Evolutionary conservation across 2,888 invertebrate species (phyloP).

Genomic region (Phragmatobia fuliginosa): DNA sequence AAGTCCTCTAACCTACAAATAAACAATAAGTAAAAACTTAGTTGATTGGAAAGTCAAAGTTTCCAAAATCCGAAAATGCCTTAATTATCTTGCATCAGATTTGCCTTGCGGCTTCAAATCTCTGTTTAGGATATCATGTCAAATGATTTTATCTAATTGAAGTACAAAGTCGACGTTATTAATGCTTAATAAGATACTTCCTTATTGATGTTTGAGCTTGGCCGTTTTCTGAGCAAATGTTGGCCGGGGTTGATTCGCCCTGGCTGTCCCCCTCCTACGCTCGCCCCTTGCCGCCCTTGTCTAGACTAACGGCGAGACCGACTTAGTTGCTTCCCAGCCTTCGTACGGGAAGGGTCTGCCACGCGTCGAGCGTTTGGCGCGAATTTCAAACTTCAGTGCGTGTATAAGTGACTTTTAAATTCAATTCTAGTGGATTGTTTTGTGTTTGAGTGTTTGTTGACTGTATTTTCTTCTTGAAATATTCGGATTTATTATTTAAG

Average conservation of each 20-base stretch:
- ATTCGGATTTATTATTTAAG: constrained; percentile 37
- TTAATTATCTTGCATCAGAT: constrained; percentile 58
- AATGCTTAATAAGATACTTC: constrained; percentile 71
- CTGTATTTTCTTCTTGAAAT: constrained; percentile 30
- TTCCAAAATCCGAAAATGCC: constrained; percentile 41
- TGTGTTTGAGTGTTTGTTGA: constrained; percentile 35
- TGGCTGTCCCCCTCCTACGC: constrained; percentile 50
- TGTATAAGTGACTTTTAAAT: constrained; percentile 54
- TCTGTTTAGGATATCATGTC: constrained; percentile 60
- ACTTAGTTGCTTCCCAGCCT: constrained; percentile 69
- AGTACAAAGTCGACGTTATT: constrained; percentile 64
- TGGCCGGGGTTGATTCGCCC: constrained; percentile 72
- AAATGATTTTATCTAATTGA: constrained; percentile 64
- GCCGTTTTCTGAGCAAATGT: constrained; percentile 71
- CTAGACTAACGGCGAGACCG: constrained; percentile 73
- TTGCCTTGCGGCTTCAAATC: constrained; percentile 54
- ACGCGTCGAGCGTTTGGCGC: constrained; percentile 60
- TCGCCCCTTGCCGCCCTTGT: constrained; percentile 64
- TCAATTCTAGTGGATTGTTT: constrained; percentile 49
- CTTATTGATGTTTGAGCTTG: constrained; percentile 72
- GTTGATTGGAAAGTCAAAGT: constrained; percentile 40
- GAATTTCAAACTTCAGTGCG: constrained; percentile 69
- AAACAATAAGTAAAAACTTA: constrained; percentile 58
- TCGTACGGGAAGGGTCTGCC: constrained; percentile 62
- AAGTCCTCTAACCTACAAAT: constrained; percentile 55